phyloP scores from a whole-genome alignment of 2,888 invertebrate species.

The Stenoptilia bipunctidactyla region DNA sequence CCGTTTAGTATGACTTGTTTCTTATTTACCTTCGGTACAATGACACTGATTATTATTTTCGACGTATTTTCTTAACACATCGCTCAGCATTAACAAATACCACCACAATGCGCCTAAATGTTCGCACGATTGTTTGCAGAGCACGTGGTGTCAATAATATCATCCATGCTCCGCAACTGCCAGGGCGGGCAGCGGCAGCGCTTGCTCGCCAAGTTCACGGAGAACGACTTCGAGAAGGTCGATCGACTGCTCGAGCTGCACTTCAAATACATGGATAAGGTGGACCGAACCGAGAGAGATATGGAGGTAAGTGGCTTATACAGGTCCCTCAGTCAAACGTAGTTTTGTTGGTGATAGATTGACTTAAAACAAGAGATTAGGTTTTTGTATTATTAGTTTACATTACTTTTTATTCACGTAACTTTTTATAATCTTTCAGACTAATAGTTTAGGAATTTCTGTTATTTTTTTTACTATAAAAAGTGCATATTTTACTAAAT shows the following conservation, averaged over 20 bases:
- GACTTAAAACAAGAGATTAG: neutral
- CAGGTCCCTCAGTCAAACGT: neutral
- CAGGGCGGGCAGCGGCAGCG: conserved; percentile 91
- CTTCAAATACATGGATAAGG: conserved; percentile 96
- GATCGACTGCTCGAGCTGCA: conserved; percentile 96
- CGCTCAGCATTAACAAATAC: no score
- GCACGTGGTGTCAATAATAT: conserved; percentile 93
- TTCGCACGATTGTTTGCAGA: no score
- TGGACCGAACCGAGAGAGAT: conserved; percentile 84
- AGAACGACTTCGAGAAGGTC: conserved; percentile 98
- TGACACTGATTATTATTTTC: no score
- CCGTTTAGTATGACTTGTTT: no score
- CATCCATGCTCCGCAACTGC: conserved; percentile 93
- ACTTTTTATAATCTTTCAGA: conserved; percentile 2
- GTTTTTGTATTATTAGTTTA: neutral
- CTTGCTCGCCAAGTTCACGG: conserved; percentile 94
- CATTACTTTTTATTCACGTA: neutral
- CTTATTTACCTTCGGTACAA: no score
- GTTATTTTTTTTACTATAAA: no score
- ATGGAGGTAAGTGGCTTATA: conserved; percentile 69
- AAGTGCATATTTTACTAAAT: no score
- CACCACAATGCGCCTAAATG: no score
- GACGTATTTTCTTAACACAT: no score
- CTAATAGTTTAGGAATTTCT: no score
- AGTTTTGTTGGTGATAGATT: neutral